phyloP scores from a whole-genome alignment of 2,888 invertebrate species.

The Scaptomyza parva region DNA sequence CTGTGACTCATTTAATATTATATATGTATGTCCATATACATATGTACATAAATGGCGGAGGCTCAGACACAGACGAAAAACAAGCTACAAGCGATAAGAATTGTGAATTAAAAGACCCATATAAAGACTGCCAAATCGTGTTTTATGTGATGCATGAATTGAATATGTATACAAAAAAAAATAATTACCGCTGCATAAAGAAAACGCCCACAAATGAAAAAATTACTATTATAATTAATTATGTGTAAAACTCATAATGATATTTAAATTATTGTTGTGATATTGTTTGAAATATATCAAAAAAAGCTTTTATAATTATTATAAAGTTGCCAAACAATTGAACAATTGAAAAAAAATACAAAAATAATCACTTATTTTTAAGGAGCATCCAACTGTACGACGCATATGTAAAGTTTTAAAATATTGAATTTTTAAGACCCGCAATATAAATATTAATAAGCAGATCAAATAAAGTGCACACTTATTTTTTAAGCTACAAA shows the following conservation, averaged over 20 bases:
- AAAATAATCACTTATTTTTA: too few relatives aligned
- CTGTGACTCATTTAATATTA: constrained; percentile 51
- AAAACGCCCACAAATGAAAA: constrained; percentile 34
- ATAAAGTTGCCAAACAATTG: too few relatives aligned
- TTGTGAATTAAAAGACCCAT: constrained; percentile 4
- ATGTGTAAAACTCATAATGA: background rate
- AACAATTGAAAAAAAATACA: too few relatives aligned
- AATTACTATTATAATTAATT: too few relatives aligned
- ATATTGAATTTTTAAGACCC: background rate
- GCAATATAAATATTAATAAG: background rate
- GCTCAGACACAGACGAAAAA: constrained; percentile 56
- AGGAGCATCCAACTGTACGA: background rate
- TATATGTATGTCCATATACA: constrained; percentile 18
- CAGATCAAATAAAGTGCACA: constrained; percentile 3
- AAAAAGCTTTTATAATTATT: too few relatives aligned
- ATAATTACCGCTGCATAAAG: too few relatives aligned
- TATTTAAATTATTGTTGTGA: background rate
- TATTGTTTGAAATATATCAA: too few relatives aligned
- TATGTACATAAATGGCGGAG: too few relatives aligned
- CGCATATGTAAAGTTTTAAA: background rate
- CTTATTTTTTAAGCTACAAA: background rate
- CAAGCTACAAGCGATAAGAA: constrained; percentile 52
- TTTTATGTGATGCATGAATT: constrained; percentile 8
- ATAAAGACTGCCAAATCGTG: constrained; percentile 14
- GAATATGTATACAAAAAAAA: background rate